A percentile compares a stretch with the other conserved stretches of the same genome.
These are phyloP conservation scores for Chiroxiphia lanceolata DNA, from an alignment of 2,797 vertebrate genomes.

Conservation along the genomic window DNA sequence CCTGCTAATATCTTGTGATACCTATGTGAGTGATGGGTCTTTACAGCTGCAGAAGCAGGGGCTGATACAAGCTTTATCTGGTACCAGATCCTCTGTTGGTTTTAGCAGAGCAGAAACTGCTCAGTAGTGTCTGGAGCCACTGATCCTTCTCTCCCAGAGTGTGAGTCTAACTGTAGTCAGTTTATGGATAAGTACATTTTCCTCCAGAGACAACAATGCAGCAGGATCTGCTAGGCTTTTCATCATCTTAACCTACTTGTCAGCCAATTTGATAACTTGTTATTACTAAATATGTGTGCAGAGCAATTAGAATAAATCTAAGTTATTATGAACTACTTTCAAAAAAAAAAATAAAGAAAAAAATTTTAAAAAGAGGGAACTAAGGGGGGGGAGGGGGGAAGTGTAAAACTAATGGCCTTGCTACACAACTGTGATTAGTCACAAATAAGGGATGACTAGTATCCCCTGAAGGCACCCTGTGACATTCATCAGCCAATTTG, in stretches of 20 bases:
- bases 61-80: neutral
- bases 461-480: neutral
- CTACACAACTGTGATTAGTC: neutral
- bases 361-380: neutral
- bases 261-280: conserved; percentile 53
- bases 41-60: neutral
- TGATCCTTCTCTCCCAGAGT: neutral
- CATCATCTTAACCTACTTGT: conserved; percentile 62
- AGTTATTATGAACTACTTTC: conserved; percentile 28
- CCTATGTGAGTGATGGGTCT: neutral
- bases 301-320: conserved; percentile 64
- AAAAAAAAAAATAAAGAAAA: neutral
- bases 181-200: conserved; percentile 43
- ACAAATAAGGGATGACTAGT: neutral
- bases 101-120: neutral
- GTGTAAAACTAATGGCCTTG: neutral
- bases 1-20: neutral
- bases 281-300: conserved; percentile 50
- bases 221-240: conserved; percentile 7
- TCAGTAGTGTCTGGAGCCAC: neutral
- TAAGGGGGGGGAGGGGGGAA: neutral
- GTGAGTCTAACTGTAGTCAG: neutral
- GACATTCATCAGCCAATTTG: neutral
- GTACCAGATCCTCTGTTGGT: neutral
- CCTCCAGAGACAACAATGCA: conserved; percentile 32